These are phyloP conservation scores for Oxyteleia sp. DNA, from an alignment of 2,888 invertebrate species.

Conservation along the genomic window DNA sequence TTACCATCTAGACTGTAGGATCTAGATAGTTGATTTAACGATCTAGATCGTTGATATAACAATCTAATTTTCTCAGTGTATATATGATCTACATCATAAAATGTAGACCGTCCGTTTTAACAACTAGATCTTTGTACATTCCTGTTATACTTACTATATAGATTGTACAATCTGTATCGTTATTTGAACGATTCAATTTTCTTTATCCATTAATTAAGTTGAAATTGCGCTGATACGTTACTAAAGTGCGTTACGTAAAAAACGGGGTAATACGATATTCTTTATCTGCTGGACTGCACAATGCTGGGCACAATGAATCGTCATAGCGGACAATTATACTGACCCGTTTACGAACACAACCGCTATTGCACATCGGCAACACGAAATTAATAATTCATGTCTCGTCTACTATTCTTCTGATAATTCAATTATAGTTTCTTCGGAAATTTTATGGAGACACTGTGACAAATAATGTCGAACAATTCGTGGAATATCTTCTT, in stretches of 20 bases:
- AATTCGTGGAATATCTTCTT: background rate
- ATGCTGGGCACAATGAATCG: slow-evolving; percentile 36
- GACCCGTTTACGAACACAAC: slow-evolving; percentile 45
- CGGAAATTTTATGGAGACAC: slow-evolving; percentile 14
- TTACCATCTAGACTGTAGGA: too few species aligned
- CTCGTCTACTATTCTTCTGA: slow-evolving; percentile 11
- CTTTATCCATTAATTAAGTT: slow-evolving; percentile 35
- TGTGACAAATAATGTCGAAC: background rate
- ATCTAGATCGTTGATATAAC: too few species aligned
- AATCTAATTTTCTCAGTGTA: too few species aligned
- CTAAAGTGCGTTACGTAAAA: slow-evolving; percentile 21
- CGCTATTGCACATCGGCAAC: slow-evolving; percentile 26
- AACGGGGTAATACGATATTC: slow-evolving; percentile 35
- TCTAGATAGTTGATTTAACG: too few species aligned
- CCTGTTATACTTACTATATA: too few species aligned
- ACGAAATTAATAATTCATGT: slow-evolving; percentile 52
- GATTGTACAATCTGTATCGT: too few species aligned
- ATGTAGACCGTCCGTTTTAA: too few species aligned
- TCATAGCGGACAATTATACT: slow-evolving; percentile 50
- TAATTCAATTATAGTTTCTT: slow-evolving; percentile 35
- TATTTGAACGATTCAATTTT: too few species aligned
- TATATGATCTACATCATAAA: too few species aligned
- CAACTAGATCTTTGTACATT: too few species aligned
- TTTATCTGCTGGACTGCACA: slow-evolving; percentile 40
- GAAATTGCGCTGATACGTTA: background rate